Evolutionary conservation across 2,113 vertebrate genomes (phyloP), one percentile per base, ranked within the genome.

Genomic region (Nothoprocta perdicaria): DNA sequence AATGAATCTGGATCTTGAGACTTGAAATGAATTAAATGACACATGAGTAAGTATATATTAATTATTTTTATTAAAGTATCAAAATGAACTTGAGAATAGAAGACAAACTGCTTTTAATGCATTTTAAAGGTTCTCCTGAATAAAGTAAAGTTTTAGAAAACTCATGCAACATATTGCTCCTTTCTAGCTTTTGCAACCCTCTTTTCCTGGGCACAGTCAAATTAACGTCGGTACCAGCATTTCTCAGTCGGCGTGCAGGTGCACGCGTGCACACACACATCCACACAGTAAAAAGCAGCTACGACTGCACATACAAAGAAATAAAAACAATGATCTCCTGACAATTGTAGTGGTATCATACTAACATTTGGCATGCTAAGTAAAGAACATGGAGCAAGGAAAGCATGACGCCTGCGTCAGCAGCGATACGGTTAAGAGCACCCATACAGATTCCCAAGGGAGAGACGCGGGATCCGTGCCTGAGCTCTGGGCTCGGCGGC

Each of bases 11-110:
- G 40, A 89, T 26, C 35, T 45, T n/a, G 57, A 88, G 40, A 60
- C 0, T 2, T 12, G n/a, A 29, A 91, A 87, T 75, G 21, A 95
- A 97, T 89, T 89, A 96, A 94, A 78, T 66, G 87, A 96, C 92
- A 93, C 95, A 0, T 41, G 41, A 93, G 72, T 91, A 92, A 92
- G 90, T 79, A 91, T 92, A 92, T 94, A 96, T 96, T 97, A 95
- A 95, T 76, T 92, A 35, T 97, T 97, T 96, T 97, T 96, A 97
- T 97, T 96, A 96, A 97, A 97, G 92, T 97, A 97, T 97, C 94
- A 97, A 97, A 97, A 97, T 92, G 97, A 97, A 95, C 80, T 94
- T 77, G 48, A 93, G 78, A 93, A 95, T 96, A 96, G 83, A 96
- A 97, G 96, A 97, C 76, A 97, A 97, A 96, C 74, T 77, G 67